phyloP scores from a whole-genome alignment of 2,113 vertebrate genomes.

The Pituophis catenifer region DNA sequence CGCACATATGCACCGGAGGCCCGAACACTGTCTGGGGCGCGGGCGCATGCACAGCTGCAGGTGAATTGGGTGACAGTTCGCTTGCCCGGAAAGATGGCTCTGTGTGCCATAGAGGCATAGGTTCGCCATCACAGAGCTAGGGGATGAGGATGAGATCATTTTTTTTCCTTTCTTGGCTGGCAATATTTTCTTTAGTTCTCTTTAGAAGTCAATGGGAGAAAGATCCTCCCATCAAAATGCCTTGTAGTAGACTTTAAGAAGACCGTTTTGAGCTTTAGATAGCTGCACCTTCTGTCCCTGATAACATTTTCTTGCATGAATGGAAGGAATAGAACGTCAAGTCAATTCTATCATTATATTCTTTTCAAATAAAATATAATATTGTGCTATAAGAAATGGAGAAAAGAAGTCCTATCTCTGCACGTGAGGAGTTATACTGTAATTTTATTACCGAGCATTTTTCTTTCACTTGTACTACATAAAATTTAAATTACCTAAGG shows the following conservation, averaged over 20 bases:
- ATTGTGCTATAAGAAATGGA: neutral
- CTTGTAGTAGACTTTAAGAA: neutral
- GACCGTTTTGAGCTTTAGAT: neutral
- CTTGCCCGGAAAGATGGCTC: too few relatives aligned
- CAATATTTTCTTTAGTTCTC: neutral
- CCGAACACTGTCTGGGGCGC: too few relatives aligned
- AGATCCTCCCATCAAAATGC: neutral
- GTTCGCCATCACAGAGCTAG: too few relatives aligned
- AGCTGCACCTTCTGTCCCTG: neutral
- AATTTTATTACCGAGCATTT: slow-evolving; percentile 10
- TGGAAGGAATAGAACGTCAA: neutral
- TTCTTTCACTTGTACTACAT: neutral
- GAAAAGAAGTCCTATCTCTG: neutral
- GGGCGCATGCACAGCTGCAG: too few relatives aligned
- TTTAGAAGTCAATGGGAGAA: neutral
- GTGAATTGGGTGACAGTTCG: too few relatives aligned
- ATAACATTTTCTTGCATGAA: neutral
- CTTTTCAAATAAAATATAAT: neutral
- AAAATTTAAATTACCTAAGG: slow-evolving; percentile 11
- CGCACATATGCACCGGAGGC: too few relatives aligned
- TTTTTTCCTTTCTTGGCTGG: neutral
- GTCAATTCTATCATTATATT: neutral
- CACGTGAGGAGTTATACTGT: slow-evolving; percentile 5
- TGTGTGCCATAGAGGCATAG: too few relatives aligned
- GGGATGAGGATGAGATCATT: neutral